Base-by-base conservation (phyloP, 2,888 invertebrate genomes). In the Ariolimax columbianus region DNA sequence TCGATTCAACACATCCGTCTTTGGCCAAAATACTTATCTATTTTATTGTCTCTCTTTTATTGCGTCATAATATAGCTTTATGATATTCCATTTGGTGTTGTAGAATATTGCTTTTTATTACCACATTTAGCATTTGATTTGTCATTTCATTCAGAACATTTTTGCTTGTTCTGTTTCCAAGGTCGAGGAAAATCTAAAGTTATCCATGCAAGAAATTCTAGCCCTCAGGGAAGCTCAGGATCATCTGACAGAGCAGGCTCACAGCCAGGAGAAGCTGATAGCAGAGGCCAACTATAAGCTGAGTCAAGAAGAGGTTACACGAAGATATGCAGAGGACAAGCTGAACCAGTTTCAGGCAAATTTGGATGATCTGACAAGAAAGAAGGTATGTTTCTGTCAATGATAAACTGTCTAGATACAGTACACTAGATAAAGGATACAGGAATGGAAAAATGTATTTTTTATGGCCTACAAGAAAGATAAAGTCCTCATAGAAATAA, bases 291-390 rank as follows among this genome's bases (percentile, higher is more conserved):
- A 89, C 51, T 66, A 86, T 0, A 88, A 90, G 78, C 88, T 91
- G 4, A 89, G 91, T 36, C 91, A 92, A 70, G 91, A 91, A 83
- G 88, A 85, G 33, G 90, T 91, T 1, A 88, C 88, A 9, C 86
- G 90, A 14, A 90, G 91, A 82, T 87, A 92, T 11, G 88, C 90
- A 7, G 91, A 92, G 81, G 91, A 93, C 78, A 91, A 90, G 77
- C 85, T 90, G 1, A 91, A 90, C 11, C 83, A 89, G 23, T 84
- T 91, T 26, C 90, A 91, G 70, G 85, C 89, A 4, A 90, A 91
- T 43, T 75, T 92, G 23, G 90, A 90, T 77, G 91, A 92, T 26
- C 75, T 86, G 23, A 91, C 88, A 86, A 90, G 88, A 81, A 89
- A 90, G 40, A 91, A 90, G 90, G 93, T 93, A 40, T 43, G 66